Evolutionary conservation across 2,888 invertebrate species (phyloP).

Genomic region (Selenia dentaria): DNA sequence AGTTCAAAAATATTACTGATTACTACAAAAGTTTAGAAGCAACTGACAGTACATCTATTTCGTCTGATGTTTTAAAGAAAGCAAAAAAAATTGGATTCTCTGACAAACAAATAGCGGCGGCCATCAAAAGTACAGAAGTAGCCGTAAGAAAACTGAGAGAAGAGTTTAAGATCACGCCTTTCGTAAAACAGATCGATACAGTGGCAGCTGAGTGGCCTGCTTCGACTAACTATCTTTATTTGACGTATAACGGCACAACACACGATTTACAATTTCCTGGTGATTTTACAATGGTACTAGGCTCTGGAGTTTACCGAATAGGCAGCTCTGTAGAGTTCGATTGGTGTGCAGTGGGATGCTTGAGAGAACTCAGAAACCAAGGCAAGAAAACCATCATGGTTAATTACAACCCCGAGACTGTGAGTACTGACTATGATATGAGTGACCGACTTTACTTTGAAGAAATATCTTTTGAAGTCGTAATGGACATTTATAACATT

Average conservation of each 20-base stretch:
- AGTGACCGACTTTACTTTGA: slow-evolving; percentile 99
- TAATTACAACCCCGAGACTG: slow-evolving; percentile 99
- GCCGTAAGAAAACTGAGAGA: slow-evolving; percentile 91
- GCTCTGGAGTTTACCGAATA: slow-evolving; percentile 98
- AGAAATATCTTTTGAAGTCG: slow-evolving; percentile 99
- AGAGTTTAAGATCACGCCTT: slow-evolving; percentile 91
- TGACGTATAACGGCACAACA: slow-evolving; percentile 95
- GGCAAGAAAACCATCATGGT: slow-evolving; percentile 98
- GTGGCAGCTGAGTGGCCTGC: slow-evolving; percentile 99
- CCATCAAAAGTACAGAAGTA: slow-evolving; percentile 94
- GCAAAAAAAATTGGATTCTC: slow-evolving; percentile 98
- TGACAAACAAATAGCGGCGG: slow-evolving; percentile 97
- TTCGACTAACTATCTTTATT: slow-evolving; percentile 98
- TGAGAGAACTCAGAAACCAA: slow-evolving; percentile 94
- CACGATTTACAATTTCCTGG: slow-evolving; percentile 94
- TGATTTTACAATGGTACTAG: slow-evolving; percentile 94
- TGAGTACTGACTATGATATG: slow-evolving; percentile 99
- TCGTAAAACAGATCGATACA: slow-evolving; percentile 98
- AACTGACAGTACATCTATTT: slow-evolving; percentile 86
- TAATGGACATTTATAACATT: slow-evolving; percentile 98
- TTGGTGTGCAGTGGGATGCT: slow-evolving; percentile 99
- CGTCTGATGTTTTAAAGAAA: slow-evolving; percentile 86
- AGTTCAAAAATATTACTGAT: slow-evolving; percentile 96
- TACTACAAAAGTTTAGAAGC: slow-evolving; percentile 88
- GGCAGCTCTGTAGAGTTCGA: slow-evolving; percentile 99